Conservation (phyloP, 2,888 invertebrate species). For the Drosophila neotestacea region DNA sequence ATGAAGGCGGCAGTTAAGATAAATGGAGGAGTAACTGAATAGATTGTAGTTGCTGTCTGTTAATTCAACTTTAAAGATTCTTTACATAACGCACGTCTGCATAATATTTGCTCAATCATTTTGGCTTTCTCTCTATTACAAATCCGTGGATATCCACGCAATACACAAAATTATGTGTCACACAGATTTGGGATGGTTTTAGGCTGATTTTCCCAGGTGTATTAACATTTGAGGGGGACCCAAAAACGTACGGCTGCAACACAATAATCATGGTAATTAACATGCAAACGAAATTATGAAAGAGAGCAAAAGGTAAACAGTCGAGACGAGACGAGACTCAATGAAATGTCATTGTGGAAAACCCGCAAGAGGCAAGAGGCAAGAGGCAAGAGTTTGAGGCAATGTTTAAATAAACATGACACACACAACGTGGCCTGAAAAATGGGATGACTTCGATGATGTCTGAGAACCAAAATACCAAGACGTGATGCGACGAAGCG, state of each 20-base stretch:
- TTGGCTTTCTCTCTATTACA: conserved; percentile 20
- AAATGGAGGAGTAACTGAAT: neutral
- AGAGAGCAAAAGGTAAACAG: conserved; percentile 61
- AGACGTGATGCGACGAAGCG: conserved; percentile 74
- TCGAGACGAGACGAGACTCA: conserved; percentile 29
- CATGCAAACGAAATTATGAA: conserved; percentile 81
- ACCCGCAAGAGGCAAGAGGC: conserved; percentile 28
- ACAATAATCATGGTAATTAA: conserved; percentile 81
- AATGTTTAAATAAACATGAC: conserved; percentile 68
- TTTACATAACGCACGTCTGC: conserved; percentile 16
- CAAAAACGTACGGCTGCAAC: conserved; percentile 56
- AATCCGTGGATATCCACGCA: conserved; percentile 15
- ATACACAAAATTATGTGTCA: conserved; percentile 41
- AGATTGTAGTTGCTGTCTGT: neutral
- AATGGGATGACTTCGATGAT: conserved; percentile 46
- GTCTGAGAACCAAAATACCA: conserved; percentile 65
- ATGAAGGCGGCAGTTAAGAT: neutral
- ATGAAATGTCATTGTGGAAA: conserved; percentile 70
- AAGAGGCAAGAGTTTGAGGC: conserved; percentile 28
- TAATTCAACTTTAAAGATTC: conserved; percentile 3
- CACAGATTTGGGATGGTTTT: conserved; percentile 28
- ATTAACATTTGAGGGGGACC: conserved; percentile 36
- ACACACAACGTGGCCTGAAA: conserved; percentile 55
- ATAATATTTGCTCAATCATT: conserved; percentile 57
- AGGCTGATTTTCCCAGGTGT: conserved; percentile 56